phyloP scores from a whole-genome alignment of 2,797 vertebrate genomes.

The Benthosema pterotum region DNA sequence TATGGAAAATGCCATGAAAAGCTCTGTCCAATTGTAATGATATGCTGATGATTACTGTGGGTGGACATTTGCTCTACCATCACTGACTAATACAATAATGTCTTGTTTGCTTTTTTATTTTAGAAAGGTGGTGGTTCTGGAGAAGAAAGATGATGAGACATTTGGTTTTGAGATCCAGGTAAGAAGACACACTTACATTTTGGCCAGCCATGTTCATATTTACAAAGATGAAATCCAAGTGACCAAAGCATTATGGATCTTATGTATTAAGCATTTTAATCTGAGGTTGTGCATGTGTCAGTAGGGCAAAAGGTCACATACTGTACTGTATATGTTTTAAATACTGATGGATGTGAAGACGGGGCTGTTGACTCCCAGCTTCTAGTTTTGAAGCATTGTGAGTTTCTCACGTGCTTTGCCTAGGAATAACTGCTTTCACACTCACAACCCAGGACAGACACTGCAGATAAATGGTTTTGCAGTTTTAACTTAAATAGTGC shows the following conservation, averaged over 20 bases:
- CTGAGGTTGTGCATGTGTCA: constrained; percentile 4
- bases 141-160: constrained; percentile 88
- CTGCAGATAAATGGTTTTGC: constrained; percentile 22
- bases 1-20: not conserved
- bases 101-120: constrained; percentile 22
- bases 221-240: constrained; percentile 9
- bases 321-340: constrained; percentile 16
- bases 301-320: constrained; percentile 35
- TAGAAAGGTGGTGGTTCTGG: constrained; percentile 88
- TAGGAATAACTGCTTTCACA: constrained; percentile 36
- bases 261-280: constrained; percentile 44
- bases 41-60: not conserved
- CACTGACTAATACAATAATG: constrained; percentile 9
- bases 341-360: constrained; percentile 5
- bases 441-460: not conserved
- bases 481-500: constrained; percentile 38
- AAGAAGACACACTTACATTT: constrained; percentile 54
- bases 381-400: constrained; percentile 48
- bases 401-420: constrained; percentile 53
- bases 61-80: not conserved
- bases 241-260: constrained; percentile 14
- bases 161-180: constrained; percentile 99
- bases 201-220: constrained; percentile 1
- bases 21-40: constrained; percentile 1
- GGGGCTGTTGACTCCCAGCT: constrained; percentile 9